Percentiles rank a stretch among this genome's conserved stretches.
phyloP scores from a whole-genome alignment of 1,140 invertebrate species.

The Orchesella cincta region DNA sequence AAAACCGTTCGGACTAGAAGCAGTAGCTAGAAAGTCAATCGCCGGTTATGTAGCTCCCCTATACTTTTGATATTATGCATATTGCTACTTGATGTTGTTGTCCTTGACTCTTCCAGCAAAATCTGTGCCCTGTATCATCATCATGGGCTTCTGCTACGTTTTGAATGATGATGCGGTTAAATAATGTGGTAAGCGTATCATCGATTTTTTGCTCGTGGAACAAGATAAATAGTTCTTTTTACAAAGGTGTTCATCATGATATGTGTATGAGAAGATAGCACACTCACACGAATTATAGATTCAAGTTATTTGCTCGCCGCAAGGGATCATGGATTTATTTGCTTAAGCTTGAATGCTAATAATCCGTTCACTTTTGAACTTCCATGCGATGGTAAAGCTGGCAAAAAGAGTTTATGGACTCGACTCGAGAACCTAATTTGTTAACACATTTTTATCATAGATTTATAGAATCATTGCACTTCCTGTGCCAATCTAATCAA shows the following conservation, averaged over 20 bases:
- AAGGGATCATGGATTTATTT: conserved; percentile 7
- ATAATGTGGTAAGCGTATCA: background rate
- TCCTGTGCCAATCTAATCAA: too few species aligned
- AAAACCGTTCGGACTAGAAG: too few species aligned
- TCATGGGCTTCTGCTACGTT: background rate
- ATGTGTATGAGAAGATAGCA: background rate
- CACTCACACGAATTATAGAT: background rate
- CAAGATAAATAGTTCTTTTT: background rate
- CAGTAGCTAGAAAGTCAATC: background rate
- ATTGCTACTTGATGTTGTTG: background rate
- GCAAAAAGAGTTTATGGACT: too few species aligned
- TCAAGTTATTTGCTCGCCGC: conserved; percentile 5
- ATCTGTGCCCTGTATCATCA: background rate
- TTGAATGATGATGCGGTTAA: background rate
- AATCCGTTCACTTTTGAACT: too few species aligned
- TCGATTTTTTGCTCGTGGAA: background rate
- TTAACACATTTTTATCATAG: too few species aligned
- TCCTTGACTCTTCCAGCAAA: background rate
- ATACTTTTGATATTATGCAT: too few species aligned
- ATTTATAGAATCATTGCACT: too few species aligned
- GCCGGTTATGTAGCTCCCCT: too few species aligned
- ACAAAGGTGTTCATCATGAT: background rate
- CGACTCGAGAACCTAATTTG: too few species aligned
- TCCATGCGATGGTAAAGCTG: too few species aligned
- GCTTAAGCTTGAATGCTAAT: conserved; percentile 12